These are phyloP conservation scores for Uropetala carovei DNA, from an alignment of 2,888 invertebrate species.

Conservation along the genomic window DNA sequence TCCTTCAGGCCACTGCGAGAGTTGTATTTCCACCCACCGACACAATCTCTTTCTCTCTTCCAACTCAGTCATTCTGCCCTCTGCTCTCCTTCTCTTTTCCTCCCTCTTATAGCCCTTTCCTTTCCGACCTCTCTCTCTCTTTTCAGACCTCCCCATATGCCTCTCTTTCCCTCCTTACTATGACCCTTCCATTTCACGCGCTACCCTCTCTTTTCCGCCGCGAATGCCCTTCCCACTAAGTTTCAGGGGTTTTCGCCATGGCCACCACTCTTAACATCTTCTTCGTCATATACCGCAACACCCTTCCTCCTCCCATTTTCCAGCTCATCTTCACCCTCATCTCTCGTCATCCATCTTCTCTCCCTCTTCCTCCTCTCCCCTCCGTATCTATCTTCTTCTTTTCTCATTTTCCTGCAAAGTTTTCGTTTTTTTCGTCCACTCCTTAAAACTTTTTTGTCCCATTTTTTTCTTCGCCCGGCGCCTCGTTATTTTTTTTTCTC, in stretches of 20 bases:
- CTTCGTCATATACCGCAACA: constrained; percentile 42
- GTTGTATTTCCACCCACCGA: neutral
- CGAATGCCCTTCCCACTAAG: constrained; percentile 67
- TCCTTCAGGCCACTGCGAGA: constrained; percentile 12
- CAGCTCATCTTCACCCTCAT: neutral
- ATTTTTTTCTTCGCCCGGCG: neutral
- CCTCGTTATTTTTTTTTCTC: neutral
- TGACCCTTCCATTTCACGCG: constrained; percentile 45
- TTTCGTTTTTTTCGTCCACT: neutral
- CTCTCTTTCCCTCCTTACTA: constrained; percentile 48
- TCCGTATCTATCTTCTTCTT: neutral
- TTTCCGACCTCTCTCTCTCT: neutral
- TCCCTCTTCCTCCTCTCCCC: neutral
- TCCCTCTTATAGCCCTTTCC: neutral
- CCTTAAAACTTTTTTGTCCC: neutral
- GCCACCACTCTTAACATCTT: constrained; percentile 58
- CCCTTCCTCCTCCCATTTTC: neutral
- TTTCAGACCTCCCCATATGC: neutral
- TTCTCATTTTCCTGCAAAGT: neutral
- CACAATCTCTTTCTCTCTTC: neutral
- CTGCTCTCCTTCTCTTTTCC: neutral
- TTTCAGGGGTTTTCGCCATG: constrained; percentile 66
- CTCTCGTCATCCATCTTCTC: neutral
- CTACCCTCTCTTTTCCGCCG: constrained; percentile 63
- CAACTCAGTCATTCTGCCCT: neutral